Base-by-base conservation (phyloP, 2,888 invertebrate genomes). In the Microchrysa polita region DNA sequence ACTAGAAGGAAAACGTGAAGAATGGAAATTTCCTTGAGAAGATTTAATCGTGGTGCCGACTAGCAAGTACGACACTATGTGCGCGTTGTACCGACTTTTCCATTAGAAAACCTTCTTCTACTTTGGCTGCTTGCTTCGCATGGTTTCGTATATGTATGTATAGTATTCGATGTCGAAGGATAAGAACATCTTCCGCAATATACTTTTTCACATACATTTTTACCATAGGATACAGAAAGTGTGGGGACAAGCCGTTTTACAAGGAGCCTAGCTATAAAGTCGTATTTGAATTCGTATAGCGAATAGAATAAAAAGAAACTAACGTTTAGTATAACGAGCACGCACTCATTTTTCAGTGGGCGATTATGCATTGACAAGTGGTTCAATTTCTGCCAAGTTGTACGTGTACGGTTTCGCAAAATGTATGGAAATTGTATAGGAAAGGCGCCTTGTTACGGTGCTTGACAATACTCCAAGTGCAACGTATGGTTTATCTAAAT, bases 1-100 rank as follows among this genome's bases (percentile, higher is more conserved):
- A 55, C 22, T 20, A 55, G 18, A 20, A 55, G 22, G 55, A 55
- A 55, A 55, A 55, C 20, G 55, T 55, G 55, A 55, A 55, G 10
- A 20, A 16, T 16, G 55, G 18, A 55, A 55, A 55, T 55, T 10
- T 55, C 18, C 22, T 18, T 55, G 16, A 52, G 16, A 5, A 52
- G 16, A 52, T 52, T 34, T 7, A 7, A 34, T 34, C 27, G 2
- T 5, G 2, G 27, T 34, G 7, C 27, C 27, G 27, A 34, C 27
- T 34, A 34, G n/a, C n/a, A n/a, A n/a, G n/a, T n/a, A n/a, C n/a
- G n/a, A n/a, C n/a, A n/a, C n/a, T 42, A 12, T 42, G 42, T 42
- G 12, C 12, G 12, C 12, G 7, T 42, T 48, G 14, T 48, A 4
- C 16, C 48, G 48, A 48, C 48, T 48, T 48, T 48, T n/a, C 48